These are phyloP conservation scores for Accipiter virgatus DNA, from an alignment of 2,113 vertebrate species.

Conservation along the genomic window DNA sequence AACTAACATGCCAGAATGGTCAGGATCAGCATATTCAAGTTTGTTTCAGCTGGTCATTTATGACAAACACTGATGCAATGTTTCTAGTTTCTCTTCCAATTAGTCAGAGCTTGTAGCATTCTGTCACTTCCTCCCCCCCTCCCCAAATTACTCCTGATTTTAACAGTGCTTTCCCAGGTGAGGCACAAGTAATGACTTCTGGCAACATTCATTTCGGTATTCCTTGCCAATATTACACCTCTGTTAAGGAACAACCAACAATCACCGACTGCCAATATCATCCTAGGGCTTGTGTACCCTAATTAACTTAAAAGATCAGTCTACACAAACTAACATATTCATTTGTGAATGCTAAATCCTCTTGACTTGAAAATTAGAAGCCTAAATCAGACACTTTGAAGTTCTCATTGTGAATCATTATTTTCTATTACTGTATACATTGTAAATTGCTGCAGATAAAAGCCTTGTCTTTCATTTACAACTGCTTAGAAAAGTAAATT, in stretches of 20 bases:
- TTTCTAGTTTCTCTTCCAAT: neutral
- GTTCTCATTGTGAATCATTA: neutral
- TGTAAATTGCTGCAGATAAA: constrained; percentile 24
- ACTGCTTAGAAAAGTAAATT: neutral
- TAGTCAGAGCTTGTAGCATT: neutral
- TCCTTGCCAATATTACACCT: neutral
- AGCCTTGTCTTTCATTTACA: neutral
- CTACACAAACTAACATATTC: neutral
- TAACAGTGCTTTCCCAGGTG: neutral
- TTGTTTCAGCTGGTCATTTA: neutral
- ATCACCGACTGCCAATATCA: neutral
- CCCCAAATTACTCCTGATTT: neutral
- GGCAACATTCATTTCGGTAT: neutral
- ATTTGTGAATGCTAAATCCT: neutral
- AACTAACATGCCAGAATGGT: neutral
- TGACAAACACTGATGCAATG: neutral
- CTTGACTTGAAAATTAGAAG: neutral
- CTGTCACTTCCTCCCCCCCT: neutral
- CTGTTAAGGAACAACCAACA: neutral
- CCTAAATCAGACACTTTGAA: constrained; percentile 2
- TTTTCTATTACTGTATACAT: neutral
- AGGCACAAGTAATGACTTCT: neutral
- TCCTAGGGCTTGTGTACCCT: neutral
- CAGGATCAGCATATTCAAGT: neutral
- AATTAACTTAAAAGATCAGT: neutral